A percentile compares a stretch with the other conserved stretches of the same genome.
Conservation (phyloP, 1,140 invertebrate genomes). For the Aphaenogaster floridana region DNA sequence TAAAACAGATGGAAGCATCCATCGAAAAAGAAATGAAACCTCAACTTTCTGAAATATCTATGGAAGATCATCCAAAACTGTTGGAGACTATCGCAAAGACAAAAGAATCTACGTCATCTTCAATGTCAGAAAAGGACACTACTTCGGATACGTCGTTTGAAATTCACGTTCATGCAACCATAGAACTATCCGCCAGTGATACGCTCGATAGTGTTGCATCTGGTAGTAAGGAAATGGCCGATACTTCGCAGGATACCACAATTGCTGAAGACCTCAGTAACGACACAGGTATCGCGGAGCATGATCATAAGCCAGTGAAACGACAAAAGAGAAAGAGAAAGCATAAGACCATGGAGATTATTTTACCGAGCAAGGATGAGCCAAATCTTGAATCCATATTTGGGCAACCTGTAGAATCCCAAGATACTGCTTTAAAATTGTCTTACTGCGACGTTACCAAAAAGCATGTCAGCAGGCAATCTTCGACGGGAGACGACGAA, state of each 20-base stretch:
- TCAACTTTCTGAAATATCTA: constrained; percentile 6
- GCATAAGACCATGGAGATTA: constrained; percentile 69
- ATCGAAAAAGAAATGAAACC: background rate
- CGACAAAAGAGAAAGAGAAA: constrained; percentile 69
- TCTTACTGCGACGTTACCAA: constrained; percentile 77
- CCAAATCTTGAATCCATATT: constrained; percentile 63
- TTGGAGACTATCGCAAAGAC: constrained; percentile 22
- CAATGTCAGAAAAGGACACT: constrained; percentile 73
- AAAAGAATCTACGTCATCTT: constrained; percentile 35
- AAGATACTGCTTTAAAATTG: constrained; percentile 60
- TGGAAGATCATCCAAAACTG: background rate
- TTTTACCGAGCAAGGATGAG: constrained; percentile 16
- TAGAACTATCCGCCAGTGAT: constrained; percentile 80
- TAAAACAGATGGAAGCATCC: background rate
- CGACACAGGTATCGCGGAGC: background rate
- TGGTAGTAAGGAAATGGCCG: constrained; percentile 60
- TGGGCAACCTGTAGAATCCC: constrained; percentile 63
- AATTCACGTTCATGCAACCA: constrained; percentile 83
- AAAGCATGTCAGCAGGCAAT: constrained; percentile 60
- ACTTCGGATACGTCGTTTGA: constrained; percentile 80
- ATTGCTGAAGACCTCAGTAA: constrained; percentile 72
- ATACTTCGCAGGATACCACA: constrained; percentile 74
- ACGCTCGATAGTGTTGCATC: constrained; percentile 74
- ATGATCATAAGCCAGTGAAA: constrained; percentile 16
- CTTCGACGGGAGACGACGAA: background rate